Percentiles rank a stretch among this genome's conserved stretches.
phyloP scores from a whole-genome alignment of 2,888 invertebrate genomes.

The Ganaspis brasiliensis region DNA sequence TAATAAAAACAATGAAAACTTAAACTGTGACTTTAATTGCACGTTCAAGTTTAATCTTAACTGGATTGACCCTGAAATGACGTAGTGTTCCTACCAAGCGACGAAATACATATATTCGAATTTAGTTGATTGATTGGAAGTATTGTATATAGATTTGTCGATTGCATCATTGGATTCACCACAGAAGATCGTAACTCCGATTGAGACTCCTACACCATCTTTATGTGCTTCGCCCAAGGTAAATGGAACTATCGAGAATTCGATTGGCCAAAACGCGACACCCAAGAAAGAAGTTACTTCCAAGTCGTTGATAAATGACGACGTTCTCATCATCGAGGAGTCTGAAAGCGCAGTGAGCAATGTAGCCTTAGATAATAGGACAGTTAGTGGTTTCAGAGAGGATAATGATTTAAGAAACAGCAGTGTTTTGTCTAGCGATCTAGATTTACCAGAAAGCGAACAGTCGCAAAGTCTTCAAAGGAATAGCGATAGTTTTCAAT shows the following conservation, averaged over 20 bases:
- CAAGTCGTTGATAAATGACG: slow-evolving; percentile 60
- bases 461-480: slow-evolving; percentile 60
- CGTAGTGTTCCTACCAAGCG: no score
- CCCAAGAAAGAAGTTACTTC: slow-evolving; percentile 27
- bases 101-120: no score
- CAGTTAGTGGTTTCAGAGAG: slow-evolving; percentile 64
- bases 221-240: slow-evolving; percentile 71
- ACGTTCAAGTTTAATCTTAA: no score
- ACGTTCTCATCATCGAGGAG: slow-evolving; percentile 72
- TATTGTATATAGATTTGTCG: slow-evolving; percentile 70
- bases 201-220: slow-evolving; percentile 70
- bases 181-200: slow-evolving; percentile 70
- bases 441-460: slow-evolving; percentile 62
- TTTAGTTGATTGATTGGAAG: not conserved
- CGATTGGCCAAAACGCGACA: slow-evolving; percentile 42
- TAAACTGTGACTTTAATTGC: no score
- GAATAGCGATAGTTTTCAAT: slow-evolving; percentile 61
- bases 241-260: slow-evolving; percentile 68
- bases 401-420: slow-evolving; percentile 58
- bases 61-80: no score
- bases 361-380: slow-evolving; percentile 71
- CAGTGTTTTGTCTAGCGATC: slow-evolving; percentile 59
- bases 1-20: no score
- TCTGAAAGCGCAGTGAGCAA: slow-evolving; percentile 66
- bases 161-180: slow-evolving; percentile 76